Base-by-base conservation (phyloP, 1,140 invertebrate species). In the Arion vulgaris region DNA sequence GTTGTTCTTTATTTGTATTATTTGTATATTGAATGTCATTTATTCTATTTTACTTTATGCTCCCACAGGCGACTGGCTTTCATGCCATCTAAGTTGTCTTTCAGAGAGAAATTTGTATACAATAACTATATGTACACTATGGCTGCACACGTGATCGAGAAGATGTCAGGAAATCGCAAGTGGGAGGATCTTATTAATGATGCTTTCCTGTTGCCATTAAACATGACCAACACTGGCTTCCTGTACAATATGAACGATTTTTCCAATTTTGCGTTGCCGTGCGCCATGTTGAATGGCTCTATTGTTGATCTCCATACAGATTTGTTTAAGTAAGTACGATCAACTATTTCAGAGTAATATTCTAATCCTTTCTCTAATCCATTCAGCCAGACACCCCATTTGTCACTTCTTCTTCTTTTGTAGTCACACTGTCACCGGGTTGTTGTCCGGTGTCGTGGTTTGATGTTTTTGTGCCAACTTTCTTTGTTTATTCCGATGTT, bases 71-170 rank as follows among this genome's bases (percentile, higher is more conserved):
- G 62, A 49, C 51, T 80, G 66, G 78, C 68, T 9, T 34, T 41
- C 78, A 71, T 80, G 62, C 78, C 78, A 11, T 45, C 78, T 36
- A 26, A 49, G 9, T 51, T 41, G n/a, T 83, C 85, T 4, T 87
- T 92, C 68, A 76, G 90, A n/a, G 85, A 86, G 9, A 84, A 87
- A 32, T 89, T 88, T 68, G 62, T 89, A 28, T 91, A 90, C 86
- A 91, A 88, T 85, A 91, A 91, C 83, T 89, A 90, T 86, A 88
- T 91, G 88, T 91, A 90, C 84, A 87, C 86, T 17, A 66, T 92
- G 66, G 91, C 91, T 5, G 91, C 90, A 26, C 83, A 91, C 84
- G 85, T 92, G 28, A 84, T 88, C 0, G 88, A 92, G 84, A 73
- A 82, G 5, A 75, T 91, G 51, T 80, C 85, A 17, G 88, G 84